phyloP scores from a whole-genome alignment of 2,113 vertebrate species.

The Glareola pratincola region DNA sequence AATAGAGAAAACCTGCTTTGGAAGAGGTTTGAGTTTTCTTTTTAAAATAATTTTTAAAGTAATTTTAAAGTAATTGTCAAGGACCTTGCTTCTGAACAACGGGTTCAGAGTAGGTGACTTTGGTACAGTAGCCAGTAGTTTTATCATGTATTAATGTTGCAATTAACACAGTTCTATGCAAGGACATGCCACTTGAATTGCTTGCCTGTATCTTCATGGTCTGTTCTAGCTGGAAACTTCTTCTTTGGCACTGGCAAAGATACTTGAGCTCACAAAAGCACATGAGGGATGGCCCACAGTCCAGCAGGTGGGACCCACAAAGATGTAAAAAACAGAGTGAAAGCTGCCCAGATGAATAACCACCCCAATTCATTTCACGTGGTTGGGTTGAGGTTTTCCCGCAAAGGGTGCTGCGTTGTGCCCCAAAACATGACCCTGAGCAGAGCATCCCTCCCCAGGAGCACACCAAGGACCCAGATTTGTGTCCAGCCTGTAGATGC shows the following conservation, averaged over 20 bases:
- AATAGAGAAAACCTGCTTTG: neutral
- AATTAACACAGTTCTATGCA: neutral
- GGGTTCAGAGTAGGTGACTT: neutral
- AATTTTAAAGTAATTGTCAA: too few relatives aligned
- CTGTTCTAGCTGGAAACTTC: neutral
- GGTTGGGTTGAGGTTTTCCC: neutral
- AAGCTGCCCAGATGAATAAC: neutral
- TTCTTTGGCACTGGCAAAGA: neutral
- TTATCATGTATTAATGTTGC: neutral
- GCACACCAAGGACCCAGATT: neutral
- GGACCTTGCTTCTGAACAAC: neutral
- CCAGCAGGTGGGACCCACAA: neutral
- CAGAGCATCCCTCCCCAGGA: neutral
- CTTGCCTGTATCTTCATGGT: neutral
- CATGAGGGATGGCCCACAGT: neutral
- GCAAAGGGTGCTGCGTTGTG: neutral
- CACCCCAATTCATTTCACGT: neutral
- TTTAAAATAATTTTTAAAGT: neutral
- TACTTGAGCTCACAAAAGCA: neutral
- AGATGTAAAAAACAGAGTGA: neutral
- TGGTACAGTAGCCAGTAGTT: neutral
- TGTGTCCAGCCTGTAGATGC: neutral
- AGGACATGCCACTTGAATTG: neutral
- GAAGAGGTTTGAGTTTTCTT: neutral
- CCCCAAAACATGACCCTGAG: rapidly evolving